These are phyloP conservation scores for Baryphthengus martii DNA, from an alignment of 2,113 vertebrate genomes.

Conservation along the genomic window DNA sequence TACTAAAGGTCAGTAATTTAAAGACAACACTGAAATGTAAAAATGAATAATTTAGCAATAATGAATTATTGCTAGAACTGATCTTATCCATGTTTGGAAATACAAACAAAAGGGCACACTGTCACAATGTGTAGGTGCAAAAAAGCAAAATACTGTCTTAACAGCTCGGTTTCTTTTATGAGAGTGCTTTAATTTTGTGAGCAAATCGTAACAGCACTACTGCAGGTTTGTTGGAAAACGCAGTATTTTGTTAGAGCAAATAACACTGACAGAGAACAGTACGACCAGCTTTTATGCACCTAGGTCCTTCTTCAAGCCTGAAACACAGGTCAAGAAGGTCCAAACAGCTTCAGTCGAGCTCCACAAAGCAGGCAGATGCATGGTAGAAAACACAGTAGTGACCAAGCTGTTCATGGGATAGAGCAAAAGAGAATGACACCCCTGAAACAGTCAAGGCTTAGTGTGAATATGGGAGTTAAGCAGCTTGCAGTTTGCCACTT, in stretches of 20 bases:
- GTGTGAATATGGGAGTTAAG: background rate
- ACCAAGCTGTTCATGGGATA: background rate
- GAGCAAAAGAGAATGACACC: background rate
- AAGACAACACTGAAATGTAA: background rate
- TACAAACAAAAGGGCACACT: background rate
- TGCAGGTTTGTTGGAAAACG: background rate
- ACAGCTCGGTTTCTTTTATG: background rate
- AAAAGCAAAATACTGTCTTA: background rate
- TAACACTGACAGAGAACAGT: background rate
- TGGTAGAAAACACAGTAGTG: background rate
- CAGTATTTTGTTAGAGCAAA: background rate
- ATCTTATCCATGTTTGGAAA: background rate
- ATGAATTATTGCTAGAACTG: background rate
- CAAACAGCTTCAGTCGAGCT: background rate
- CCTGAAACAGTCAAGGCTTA: background rate
- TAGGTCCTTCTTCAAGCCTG: background rate
- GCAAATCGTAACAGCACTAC: background rate
- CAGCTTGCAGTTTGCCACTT: background rate
- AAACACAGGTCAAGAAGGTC: background rate
- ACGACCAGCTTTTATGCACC: background rate
- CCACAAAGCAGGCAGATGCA: background rate
- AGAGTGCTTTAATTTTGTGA: background rate
- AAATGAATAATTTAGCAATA: background rate
- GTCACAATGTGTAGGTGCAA: background rate
- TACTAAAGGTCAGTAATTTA: background rate